Evolutionary conservation across 2,797 vertebrate species (phyloP), one percentile per base, ranked within the genome.

Genomic region (Margarornis squamiger): DNA sequence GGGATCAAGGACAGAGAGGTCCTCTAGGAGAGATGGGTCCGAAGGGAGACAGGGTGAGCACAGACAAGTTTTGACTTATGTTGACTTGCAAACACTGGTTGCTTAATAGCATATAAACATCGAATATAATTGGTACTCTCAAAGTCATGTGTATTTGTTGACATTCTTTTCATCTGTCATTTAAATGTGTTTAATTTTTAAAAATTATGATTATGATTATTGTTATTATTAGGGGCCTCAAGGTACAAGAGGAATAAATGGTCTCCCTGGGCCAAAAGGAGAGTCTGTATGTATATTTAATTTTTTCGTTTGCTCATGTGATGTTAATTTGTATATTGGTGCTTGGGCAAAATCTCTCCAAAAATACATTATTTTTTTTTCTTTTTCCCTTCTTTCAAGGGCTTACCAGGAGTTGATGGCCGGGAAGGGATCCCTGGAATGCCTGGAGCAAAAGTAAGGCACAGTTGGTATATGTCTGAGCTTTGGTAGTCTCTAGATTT

Each of bases 351-450:
- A 41, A 39, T 74, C 2, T 70, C 74, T 91, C 51, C 13, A 46
- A 34, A 21, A 27, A 26, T 20, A 22, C 5, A 23, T 34, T 2
- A 2, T 36, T 29, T 22, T 10, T 10, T 11, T 9, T 4, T 11
- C 1, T 2, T 11, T 38, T 26, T 45, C 73, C 26, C 16, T 32
- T 79, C 59, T 94, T 67, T 95, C 46, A 86, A 99, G 99, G 99
- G 99, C 21, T 98, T 99, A 94, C 98, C 99, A 5, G 99, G 99
- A 54, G 98, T 99, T 10, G 98, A 99, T 71, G 99, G 98, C 14
- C 98, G 98, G 36, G 99, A 99, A 70, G 99, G 99, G 89, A 99
- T 99, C 84, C 99, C 99, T 95, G 99, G 99, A 94, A 98, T 99
- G 98, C 99, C 99, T 1, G 99, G 99, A 96, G 77, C 97, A 97